Conservation (phyloP, 1,140 invertebrate species). For the Drosophila lini region DNA sequence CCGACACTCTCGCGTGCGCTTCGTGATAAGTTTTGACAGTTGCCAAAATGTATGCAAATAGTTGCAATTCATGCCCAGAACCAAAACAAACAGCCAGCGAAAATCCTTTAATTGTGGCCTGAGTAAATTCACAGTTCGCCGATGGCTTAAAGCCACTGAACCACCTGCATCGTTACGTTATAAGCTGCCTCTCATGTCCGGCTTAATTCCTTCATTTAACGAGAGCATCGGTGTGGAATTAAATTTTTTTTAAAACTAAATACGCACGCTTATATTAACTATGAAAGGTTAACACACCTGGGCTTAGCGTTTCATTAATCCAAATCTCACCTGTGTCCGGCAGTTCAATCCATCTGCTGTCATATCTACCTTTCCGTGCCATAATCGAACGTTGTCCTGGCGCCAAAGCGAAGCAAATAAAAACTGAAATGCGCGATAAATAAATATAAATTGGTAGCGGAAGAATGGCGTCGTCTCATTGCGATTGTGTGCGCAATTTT, state of each 20-base stretch:
- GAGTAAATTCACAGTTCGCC: slow-evolving; percentile 34
- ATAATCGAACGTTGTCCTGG: slow-evolving; percentile 20
- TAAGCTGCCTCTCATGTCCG: slow-evolving; percentile 9
- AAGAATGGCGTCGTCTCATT: slow-evolving; percentile 69
- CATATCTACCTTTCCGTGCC: slow-evolving; percentile 9
- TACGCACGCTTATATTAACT: background rate
- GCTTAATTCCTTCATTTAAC: background rate
- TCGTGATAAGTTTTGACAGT: slow-evolving; percentile 73
- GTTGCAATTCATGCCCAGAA: slow-evolving; percentile 22
- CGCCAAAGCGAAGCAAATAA: slow-evolving; percentile 32
- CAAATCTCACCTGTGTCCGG: slow-evolving; percentile 6
- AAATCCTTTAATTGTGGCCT: slow-evolving; percentile 37
- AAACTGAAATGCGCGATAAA: slow-evolving; percentile 55
- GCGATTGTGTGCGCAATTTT: slow-evolving; percentile 65
- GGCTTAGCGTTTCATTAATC: slow-evolving; percentile 26
- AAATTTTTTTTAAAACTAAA: background rate
- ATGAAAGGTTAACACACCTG: background rate
- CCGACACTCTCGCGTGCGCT: slow-evolving; percentile 48
- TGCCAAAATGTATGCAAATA: slow-evolving; percentile 64
- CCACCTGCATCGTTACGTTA: slow-evolving; percentile 3
- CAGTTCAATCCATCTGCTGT: slow-evolving; percentile 17
- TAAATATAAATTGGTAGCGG: slow-evolving; percentile 78
- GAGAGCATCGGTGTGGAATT: background rate
- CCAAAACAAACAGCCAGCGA: slow-evolving; percentile 14
- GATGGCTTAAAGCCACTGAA: slow-evolving; percentile 27